Percentiles rank a stretch among this genome's conserved stretches.
phyloP scores from a whole-genome alignment of 1,140 invertebrate genomes.

The Schlechtendalia chinensis region DNA sequence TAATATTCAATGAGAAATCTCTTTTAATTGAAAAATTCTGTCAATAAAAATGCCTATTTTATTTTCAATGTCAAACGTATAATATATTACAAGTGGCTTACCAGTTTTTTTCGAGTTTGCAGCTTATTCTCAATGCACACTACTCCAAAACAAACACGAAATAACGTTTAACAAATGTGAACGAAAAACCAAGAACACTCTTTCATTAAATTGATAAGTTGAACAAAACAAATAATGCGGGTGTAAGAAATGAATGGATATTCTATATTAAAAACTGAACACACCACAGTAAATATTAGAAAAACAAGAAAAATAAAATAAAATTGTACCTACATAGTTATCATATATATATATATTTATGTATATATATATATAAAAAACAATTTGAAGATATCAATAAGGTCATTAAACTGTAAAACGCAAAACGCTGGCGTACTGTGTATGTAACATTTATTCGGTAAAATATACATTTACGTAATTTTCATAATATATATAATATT shows the following conservation, averaged over 20 bases:
- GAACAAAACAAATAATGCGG: constrained; percentile 13
- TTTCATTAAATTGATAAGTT: not conserved
- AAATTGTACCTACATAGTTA: not conserved
- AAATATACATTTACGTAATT: constrained; percentile 15
- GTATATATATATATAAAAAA: constrained; percentile 33
- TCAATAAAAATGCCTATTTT: too few species aligned
- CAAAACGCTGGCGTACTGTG: constrained; percentile 42
- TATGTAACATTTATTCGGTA: constrained; percentile 25
- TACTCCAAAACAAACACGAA: too few species aligned
- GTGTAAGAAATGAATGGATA: constrained; percentile 14
- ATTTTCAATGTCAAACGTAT: too few species aligned
- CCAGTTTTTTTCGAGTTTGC: too few species aligned
- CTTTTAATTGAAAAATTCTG: too few species aligned
- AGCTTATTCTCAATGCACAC: too few species aligned
- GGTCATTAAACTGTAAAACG: constrained; percentile 47
- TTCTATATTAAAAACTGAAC: constrained; percentile 10
- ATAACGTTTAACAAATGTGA: too few species aligned
- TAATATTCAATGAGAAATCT: too few species aligned
- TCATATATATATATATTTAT: constrained; percentile 20
- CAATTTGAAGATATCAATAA: constrained; percentile 46
- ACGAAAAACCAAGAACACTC: too few species aligned
- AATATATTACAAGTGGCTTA: too few species aligned
- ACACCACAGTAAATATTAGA: constrained; percentile 26
- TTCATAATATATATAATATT: constrained; percentile 2
- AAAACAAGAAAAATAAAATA: constrained; percentile 28